These are phyloP conservation scores for Spodoptera frugiperda DNA, from an alignment of 1,140 invertebrate species.

Conservation along the genomic window DNA sequence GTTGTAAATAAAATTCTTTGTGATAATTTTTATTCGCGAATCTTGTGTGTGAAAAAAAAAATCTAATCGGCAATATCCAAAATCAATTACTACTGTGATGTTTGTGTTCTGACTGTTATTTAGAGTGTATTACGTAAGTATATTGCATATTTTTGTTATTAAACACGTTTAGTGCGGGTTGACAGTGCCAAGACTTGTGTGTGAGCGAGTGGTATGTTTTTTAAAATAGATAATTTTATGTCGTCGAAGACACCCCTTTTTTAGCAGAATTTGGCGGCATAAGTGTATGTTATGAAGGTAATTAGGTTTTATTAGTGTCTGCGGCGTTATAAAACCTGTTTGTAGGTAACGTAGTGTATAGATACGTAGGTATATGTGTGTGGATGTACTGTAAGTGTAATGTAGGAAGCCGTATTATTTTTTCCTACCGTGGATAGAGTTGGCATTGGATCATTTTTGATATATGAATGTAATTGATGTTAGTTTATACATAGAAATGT, in stretches of 20 bases:
- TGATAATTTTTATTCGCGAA: constrained; percentile 55
- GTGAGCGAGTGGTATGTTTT: constrained; percentile 5
- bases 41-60: constrained; percentile 64
- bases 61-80: constrained; percentile 58
- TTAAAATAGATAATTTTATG: constrained; percentile 36
- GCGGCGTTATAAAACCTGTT: constrained; percentile 40
- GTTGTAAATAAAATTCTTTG: constrained; percentile 61
- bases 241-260: constrained; percentile 33
- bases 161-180: constrained; percentile 60
- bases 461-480: constrained; percentile 39
- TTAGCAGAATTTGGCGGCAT: constrained; percentile 44
- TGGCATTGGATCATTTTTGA: constrained; percentile 60
- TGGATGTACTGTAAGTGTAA: too few species aligned
- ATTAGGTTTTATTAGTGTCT: constrained; percentile 51
- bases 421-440: constrained; percentile 46
- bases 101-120: constrained; percentile 78
- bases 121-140: constrained; percentile 83
- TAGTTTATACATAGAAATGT: constrained; percentile 30
- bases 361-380: too few species aligned
- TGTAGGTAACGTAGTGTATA: background rate
- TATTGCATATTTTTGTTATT: constrained; percentile 70
- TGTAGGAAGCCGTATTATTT: constrained; percentile 51
- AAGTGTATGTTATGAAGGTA: constrained; percentile 45
- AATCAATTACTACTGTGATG: constrained; percentile 76
- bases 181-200: constrained; percentile 39